Percentiles rank a stretch among this genome's conserved stretches.
phyloP scores from a whole-genome alignment of 2,113 vertebrate species.

The Danio rerio region GRCz12tu NC_133193.1:1489001-1489500 shows the following conservation, averaged over 20 bases:
- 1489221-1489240: constrained; percentile 99
- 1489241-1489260: constrained; percentile 98
- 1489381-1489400: background rate
- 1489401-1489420: background rate
- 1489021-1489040: too few relatives aligned
- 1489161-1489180: too few relatives aligned
- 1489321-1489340: constrained; percentile 58
- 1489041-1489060: too few relatives aligned
- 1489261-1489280: constrained; percentile 98
- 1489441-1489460: too few relatives aligned
- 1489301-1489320: constrained; percentile 15
- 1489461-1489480: background rate
- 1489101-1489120: too few relatives aligned
- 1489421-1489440: background rate
- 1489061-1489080: too few relatives aligned
- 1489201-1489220: constrained; percentile 80
- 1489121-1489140: too few relatives aligned
- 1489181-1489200: too few relatives aligned
- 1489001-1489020: too few relatives aligned
- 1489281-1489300: constrained; percentile 82
- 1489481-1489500: too few relatives aligned
- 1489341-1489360: constrained; percentile 34
- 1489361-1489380: constrained; percentile 21
- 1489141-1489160: too few relatives aligned
- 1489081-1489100: too few relatives aligned